Conservation (phyloP, 1,140 invertebrate species). For the Aphaenogaster rudis region DNA sequence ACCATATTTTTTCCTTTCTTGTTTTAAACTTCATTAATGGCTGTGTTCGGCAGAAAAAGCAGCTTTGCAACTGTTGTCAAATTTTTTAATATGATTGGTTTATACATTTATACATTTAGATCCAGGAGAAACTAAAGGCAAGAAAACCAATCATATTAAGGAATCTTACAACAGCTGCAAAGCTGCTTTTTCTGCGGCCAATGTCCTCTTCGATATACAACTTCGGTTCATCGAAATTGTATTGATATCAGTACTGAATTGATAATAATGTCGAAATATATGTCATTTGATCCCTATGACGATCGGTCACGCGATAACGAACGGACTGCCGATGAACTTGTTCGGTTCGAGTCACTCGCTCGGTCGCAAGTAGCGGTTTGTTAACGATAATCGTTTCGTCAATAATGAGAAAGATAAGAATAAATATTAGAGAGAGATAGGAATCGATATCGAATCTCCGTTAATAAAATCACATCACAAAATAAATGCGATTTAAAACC, state of each 20-base stretch:
- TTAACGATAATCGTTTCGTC: conserved; percentile 33
- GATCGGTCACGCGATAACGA: conserved; percentile 39
- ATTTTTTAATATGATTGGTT: no score
- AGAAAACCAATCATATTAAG: no score
- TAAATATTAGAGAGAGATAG: background rate
- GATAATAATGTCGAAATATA: conserved; percentile 6
- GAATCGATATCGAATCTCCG: background rate
- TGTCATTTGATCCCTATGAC: background rate
- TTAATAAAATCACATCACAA: background rate
- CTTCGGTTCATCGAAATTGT: background rate
- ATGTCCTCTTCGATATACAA: background rate
- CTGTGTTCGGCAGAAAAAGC: no score
- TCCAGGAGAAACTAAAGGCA: no score
- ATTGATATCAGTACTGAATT: background rate
- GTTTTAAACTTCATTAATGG: background rate
- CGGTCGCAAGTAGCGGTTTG: background rate
- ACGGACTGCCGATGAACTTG: conserved; percentile 1
- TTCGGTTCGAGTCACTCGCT: background rate
- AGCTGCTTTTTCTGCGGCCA: no score
- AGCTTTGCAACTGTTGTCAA: no score
- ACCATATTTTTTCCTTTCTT: background rate
- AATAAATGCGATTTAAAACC: background rate
- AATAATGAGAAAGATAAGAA: background rate
- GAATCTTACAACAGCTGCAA: no score
- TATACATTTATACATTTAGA: no score